Evolutionary conservation across 2,888 invertebrate species (phyloP).

Genomic region (Phania funesta): DNA sequence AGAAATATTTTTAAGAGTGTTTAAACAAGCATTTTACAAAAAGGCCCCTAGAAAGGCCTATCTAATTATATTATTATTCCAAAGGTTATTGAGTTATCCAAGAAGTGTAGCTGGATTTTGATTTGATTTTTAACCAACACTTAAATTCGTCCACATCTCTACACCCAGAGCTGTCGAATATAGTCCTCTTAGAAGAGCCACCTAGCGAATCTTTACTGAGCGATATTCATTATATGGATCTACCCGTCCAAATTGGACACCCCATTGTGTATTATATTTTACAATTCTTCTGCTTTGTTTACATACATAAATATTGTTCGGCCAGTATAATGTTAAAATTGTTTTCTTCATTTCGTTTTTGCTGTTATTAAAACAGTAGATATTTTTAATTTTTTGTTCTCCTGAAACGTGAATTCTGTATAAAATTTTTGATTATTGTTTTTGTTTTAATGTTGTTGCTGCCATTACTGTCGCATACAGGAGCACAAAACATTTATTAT

Average conservation of each 20-base stretch:
- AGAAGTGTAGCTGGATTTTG: too few species aligned
- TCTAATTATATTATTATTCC: too few species aligned
- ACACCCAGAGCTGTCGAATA: too few species aligned
- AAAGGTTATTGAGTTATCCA: too few species aligned
- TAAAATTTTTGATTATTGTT: conserved; percentile 28
- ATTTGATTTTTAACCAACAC: too few species aligned
- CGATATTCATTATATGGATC: neutral
- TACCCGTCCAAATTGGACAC: neutral
- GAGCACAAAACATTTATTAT: conserved; percentile 41
- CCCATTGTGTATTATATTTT: neutral
- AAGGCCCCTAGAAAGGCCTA: too few species aligned
- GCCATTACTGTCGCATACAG: neutral
- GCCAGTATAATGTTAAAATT: neutral
- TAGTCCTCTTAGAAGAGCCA: neutral
- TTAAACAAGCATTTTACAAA: too few species aligned
- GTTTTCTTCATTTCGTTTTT: conserved; percentile 16
- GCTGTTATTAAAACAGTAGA: conserved; percentile 5
- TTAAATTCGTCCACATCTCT: too few species aligned
- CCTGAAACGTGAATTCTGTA: conserved; percentile 19
- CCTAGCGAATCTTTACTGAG: neutral
- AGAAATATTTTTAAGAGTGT: too few species aligned
- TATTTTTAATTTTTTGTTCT: conserved; percentile 18
- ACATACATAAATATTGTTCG: neutral
- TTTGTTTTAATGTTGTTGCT: neutral
- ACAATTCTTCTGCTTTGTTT: neutral